A percentile compares a stretch with the other conserved stretches of the same genome.
These are phyloP conservation scores for Acromyrmex heyeri DNA, from an alignment of 1,140 invertebrate genomes.

Conservation along the genomic window DNA sequence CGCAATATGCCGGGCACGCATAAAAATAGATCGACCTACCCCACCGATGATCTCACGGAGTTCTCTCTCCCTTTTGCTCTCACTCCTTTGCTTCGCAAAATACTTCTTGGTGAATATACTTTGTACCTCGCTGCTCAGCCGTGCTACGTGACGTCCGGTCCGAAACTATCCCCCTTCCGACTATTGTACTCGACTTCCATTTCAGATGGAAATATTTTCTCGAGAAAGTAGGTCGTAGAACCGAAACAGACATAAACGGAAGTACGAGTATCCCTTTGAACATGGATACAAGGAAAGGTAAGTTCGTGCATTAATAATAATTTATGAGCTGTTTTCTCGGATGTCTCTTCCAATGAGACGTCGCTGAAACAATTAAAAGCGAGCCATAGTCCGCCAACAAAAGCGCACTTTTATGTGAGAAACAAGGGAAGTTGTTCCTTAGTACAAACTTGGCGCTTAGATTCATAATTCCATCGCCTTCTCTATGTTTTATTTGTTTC, in stretches of 20 bases:
- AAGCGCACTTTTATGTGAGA: not conserved
- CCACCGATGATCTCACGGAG: constrained; percentile 27
- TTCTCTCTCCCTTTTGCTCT: constrained; percentile 35
- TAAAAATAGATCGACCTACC: constrained; percentile 75
- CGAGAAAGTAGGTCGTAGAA: constrained; percentile 65
- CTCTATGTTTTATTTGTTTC: not conserved
- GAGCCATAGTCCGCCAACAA: not conserved
- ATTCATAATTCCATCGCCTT: constrained; percentile 20
- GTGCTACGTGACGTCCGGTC: not conserved
- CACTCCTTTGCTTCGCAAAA: not conserved
- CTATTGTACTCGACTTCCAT: constrained; percentile 28
- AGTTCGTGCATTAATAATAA: constrained; percentile 53
- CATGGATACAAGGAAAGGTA: constrained; percentile 41
- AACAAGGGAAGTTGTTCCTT: too few species aligned
- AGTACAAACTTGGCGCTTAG: not conserved
- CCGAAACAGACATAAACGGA: constrained; percentile 29
- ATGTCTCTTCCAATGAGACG: not conserved
- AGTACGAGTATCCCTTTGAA: constrained; percentile 54
- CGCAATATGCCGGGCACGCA: constrained; percentile 47
- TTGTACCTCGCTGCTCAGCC: constrained; percentile 13
- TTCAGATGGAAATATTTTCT: constrained; percentile 54
- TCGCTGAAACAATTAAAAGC: constrained; percentile 47
- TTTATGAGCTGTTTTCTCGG: constrained; percentile 55
- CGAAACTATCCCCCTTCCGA: constrained; percentile 35
- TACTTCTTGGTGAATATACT: constrained; percentile 54